Conservation (phyloP, 1,140 invertebrate species). For the Vollenhovia emeryi region DNA sequence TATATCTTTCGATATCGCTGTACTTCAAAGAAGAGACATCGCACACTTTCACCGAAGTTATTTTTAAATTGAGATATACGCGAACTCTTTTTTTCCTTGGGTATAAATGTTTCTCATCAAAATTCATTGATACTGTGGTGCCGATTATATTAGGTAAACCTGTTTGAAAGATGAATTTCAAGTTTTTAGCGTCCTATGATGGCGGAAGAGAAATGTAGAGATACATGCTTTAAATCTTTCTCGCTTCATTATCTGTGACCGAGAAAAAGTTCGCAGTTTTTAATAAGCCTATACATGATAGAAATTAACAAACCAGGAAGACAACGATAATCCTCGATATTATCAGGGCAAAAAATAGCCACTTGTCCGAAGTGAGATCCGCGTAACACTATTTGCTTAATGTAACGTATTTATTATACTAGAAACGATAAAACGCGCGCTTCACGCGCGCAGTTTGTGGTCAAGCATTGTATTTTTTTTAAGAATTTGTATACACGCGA, state of each 20-base stretch:
- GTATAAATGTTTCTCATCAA: slow-evolving; percentile 26
- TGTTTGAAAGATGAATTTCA: slow-evolving; percentile 28
- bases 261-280: background rate
- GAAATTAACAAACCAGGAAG: background rate
- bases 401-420: slow-evolving; percentile 43
- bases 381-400: background rate
- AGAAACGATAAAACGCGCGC: too few species aligned
- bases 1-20: background rate
- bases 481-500: too few species aligned
- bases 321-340: background rate
- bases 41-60: slow-evolving; percentile 29
- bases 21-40: background rate
- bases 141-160: background rate
- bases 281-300: background rate
- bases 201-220: background rate
- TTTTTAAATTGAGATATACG: slow-evolving; percentile 18
- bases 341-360: background rate
- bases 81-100: background rate
- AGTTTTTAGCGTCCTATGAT: background rate
- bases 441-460: too few species aligned
- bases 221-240: slow-evolving; percentile 8
- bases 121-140: slow-evolving; percentile 2
- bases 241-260: background rate
- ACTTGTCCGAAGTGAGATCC: background rate
- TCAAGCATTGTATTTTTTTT: too few species aligned